phyloP scores from a whole-genome alignment of 2,888 invertebrate species.

The Melinaea menophilus region DNA sequence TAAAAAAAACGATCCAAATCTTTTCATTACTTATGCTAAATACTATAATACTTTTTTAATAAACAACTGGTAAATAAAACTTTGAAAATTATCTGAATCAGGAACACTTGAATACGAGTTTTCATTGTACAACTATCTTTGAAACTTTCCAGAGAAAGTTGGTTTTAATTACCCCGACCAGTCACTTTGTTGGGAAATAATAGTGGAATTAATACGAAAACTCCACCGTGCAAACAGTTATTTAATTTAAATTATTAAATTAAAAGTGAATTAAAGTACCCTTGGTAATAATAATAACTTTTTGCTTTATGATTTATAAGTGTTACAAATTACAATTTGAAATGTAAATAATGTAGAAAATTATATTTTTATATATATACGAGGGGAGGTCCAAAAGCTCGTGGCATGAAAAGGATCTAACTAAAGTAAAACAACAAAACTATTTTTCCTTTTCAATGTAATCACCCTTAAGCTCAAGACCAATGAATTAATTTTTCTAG shows the following conservation, averaged over 20 bases:
- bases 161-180: slow-evolving; percentile 41
- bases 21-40: too few species aligned
- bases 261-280: too few species aligned
- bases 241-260: slow-evolving; percentile 14
- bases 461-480: too few species aligned
- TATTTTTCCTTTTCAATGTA: too few species aligned
- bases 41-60: background rate
- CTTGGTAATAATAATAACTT: background rate
- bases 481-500: too few species aligned
- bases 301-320: too few species aligned
- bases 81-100: slow-evolving; percentile 19
- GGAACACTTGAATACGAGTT: slow-evolving; percentile 25
- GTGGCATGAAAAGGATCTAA: slow-evolving; percentile 3
- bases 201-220: slow-evolving; percentile 34
- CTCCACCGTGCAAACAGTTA: slow-evolving; percentile 16
- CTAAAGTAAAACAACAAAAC: too few species aligned
- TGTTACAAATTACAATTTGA: too few species aligned
- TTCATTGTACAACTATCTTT: slow-evolving; percentile 23
- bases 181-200: slow-evolving; percentile 30
- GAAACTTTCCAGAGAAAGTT: slow-evolving; percentile 35
- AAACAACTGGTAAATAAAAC: slow-evolving; percentile 1
- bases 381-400: too few species aligned
- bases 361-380: too few species aligned
- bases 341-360: too few species aligned
- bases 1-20: too few species aligned